Base-by-base conservation (phyloP, 2,888 invertebrate species). In the Opisthograptis luteolata region DNA sequence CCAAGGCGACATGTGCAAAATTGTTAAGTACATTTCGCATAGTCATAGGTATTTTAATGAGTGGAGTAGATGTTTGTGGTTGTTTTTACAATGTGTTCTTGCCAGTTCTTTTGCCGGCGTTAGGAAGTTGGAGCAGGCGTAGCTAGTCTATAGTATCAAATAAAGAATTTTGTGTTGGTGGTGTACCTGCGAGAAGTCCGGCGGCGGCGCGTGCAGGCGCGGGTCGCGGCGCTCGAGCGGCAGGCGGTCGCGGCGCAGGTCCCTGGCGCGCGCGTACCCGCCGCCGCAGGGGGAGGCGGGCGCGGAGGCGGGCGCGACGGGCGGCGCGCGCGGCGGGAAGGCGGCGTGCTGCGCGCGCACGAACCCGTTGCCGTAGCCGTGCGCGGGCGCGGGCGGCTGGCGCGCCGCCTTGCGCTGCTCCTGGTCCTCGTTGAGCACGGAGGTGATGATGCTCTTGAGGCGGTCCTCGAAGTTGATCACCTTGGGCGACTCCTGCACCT, bases 391-490 rank as follows among this genome's bases (percentile, higher is more conserved):
- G n/a, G n/a, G n/a, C 39, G 74, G 61, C 52, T 74, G 79, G 15
- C 78, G 71, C 42, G 68, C 70, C 60, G 79, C 75, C 58, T 81
- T 81, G 4, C 81, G 67, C 61, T 81, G 81, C 66, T 81, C 81
- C 61, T 95, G 95, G 77, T 96, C 97, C 78, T 97, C 97, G 78
- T 97, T 97, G 24, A 97, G 84, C 41, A 96, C 96, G 2, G 95
- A 95, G 1, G 96, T 96, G 56, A 97, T 97, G 53, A 97, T 96
- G 73, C 95, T 96, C 84, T 97, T 96, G 30, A 97, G 91, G 15
- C 97, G 92, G 82, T 98, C 97, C 81, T 98, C 97, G 79, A 97
- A 97, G 81, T 97, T 96, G 43, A 96, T 95, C 54, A 87, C 85
- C 56, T 76, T 76, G 9, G 96, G 96, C n/a, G 97, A 95, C 79